Evolutionary conservation across 2,888 invertebrate species (phyloP).

Genomic region (Tenthredo scrophulariae): DNA sequence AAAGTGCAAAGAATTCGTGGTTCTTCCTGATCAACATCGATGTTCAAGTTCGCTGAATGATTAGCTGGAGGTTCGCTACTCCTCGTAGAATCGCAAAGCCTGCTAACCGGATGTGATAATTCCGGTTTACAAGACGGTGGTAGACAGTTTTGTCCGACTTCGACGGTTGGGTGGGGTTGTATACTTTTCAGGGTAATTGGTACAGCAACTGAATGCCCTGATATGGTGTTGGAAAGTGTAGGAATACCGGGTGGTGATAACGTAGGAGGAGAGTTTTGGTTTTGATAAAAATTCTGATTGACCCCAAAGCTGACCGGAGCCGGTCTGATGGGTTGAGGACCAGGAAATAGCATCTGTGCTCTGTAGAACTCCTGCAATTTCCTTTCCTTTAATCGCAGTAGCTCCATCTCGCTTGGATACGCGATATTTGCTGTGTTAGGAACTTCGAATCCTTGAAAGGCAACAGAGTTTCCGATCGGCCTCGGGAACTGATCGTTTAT

Average conservation of each 20-base stretch:
- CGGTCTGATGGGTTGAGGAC: constrained; percentile 50
- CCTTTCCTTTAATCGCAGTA: constrained; percentile 62
- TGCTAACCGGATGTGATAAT: constrained; percentile 71
- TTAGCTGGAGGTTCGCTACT: constrained; percentile 52
- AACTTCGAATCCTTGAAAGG: constrained; percentile 57
- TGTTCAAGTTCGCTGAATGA: constrained; percentile 45
- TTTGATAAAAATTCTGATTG: constrained; percentile 34
- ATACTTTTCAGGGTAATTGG: constrained; percentile 30
- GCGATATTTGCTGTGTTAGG: constrained; percentile 54
- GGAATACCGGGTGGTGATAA: constrained; percentile 28
- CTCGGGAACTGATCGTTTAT: constrained; percentile 36
- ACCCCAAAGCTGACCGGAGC: constrained; percentile 36
- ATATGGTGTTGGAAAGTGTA: background rate
- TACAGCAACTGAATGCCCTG: background rate
- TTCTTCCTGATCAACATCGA: constrained; percentile 14
- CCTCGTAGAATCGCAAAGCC: constrained; percentile 67
- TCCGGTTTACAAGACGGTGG: constrained; percentile 62
- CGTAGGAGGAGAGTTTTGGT: constrained; percentile 42
- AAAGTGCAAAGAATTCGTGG: constrained; percentile 33
- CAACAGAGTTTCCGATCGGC: constrained; percentile 21
- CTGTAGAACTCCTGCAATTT: constrained; percentile 63
- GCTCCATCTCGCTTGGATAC: constrained; percentile 57
- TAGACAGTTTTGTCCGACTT: background rate
- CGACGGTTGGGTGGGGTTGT: constrained; percentile 17
- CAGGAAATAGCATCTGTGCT: constrained; percentile 57